A percentile compares a stretch with the other conserved stretches of the same genome.
These are phyloP conservation scores for Hylyphantes graminicola DNA, from an alignment of 1,140 invertebrate genomes.

Conservation along the genomic window DNA sequence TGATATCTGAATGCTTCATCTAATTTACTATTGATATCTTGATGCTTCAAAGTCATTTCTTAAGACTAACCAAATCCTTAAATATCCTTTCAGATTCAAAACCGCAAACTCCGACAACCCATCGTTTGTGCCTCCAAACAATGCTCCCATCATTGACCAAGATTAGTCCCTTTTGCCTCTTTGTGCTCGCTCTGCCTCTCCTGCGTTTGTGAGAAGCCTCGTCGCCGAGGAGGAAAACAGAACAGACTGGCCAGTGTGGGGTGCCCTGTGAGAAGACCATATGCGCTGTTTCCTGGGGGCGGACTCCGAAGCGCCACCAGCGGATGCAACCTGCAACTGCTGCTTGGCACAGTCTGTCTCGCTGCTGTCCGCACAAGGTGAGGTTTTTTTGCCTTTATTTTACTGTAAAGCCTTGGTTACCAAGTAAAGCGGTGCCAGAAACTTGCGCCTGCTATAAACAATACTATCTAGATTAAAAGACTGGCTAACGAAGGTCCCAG, in stretches of 20 bases:
- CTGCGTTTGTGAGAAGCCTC: not conserved
- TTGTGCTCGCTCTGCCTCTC: not conserved
- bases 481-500: no score
- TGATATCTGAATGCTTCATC: no score
- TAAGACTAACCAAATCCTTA: no score
- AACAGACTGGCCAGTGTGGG: not conserved
- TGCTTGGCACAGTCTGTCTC: slow-evolving; percentile 18
- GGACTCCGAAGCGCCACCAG: slow-evolving; percentile 6
- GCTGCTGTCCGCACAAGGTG: slow-evolving; percentile 44
- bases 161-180: slow-evolving; percentile 1
- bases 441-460: not conserved
- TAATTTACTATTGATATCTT: no score
- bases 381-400: not conserved
- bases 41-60: no score
- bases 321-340: slow-evolving; percentile 19
- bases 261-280: not conserved
- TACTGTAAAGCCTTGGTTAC: not conserved
- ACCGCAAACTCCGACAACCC: no score
- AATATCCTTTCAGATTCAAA: no score
- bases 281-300: slow-evolving; percentile 31
- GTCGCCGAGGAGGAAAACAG: not conserved
- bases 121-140: no score
- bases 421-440: not conserved
- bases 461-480: no score
- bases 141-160: not conserved